phyloP scores from a whole-genome alignment of 2,888 invertebrate genomes.

The Nebria brevicollis region DNA sequence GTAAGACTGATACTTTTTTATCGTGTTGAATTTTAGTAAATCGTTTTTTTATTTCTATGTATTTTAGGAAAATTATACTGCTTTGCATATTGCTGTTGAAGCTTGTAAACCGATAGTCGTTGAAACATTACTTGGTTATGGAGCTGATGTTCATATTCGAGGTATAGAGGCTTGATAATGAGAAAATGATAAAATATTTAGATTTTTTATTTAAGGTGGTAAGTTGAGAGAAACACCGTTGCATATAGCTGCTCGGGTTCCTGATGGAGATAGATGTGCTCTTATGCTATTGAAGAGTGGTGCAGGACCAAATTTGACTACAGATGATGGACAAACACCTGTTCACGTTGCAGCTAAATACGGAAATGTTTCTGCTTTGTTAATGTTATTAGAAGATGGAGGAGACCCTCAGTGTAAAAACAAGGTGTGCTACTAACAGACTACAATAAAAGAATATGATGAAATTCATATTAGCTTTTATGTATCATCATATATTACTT shows the following conservation, averaged over 20 bases:
- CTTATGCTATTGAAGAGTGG: slow-evolving; percentile 98
- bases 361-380: slow-evolving; percentile 88
- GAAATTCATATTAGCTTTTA: not conserved
- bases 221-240: slow-evolving; percentile 92
- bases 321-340: slow-evolving; percentile 96
- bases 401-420: slow-evolving; percentile 93
- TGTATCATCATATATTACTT: no score
- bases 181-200: not conserved
- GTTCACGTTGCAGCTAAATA: slow-evolving; percentile 95
- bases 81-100: slow-evolving; percentile 96
- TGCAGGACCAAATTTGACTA: slow-evolving; percentile 94
- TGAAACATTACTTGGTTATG: slow-evolving; percentile 94
- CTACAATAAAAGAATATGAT: not conserved
- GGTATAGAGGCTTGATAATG: slow-evolving; percentile 60
- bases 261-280: slow-evolving; percentile 92
- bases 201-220: slow-evolving; percentile 69
- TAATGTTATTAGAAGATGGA: slow-evolving; percentile 90
- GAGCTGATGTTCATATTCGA: slow-evolving; percentile 96
- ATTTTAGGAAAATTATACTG: slow-evolving; percentile 81
- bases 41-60: slow-evolving; percentile 25
- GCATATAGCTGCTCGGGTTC: slow-evolving; percentile 95
- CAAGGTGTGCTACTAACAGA: slow-evolving; percentile 70
- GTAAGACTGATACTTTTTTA: slow-evolving; percentile 67
- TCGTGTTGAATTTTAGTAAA: slow-evolving; percentile 40
- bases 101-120: slow-evolving; percentile 94